Conservation (phyloP, 1,140 invertebrate species). For the Tetramorium simillimum region DNA sequence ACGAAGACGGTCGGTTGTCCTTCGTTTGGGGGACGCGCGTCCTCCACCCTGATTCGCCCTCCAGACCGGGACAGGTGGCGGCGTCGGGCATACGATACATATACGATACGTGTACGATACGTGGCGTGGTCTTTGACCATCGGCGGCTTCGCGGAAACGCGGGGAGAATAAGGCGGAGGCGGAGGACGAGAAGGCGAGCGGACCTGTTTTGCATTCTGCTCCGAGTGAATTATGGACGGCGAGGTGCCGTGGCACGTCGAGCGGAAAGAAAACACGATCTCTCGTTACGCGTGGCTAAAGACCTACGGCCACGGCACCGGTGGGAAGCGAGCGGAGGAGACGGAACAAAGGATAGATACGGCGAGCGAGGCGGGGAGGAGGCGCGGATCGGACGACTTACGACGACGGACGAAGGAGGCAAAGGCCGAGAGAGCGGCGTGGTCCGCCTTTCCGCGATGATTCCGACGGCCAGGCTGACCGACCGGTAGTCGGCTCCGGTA, state of each 20-base stretch:
- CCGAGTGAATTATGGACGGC: constrained; percentile 64
- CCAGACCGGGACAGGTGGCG: neutral
- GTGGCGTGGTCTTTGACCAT: constrained; percentile 37
- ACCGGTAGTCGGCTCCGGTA: constrained; percentile 63
- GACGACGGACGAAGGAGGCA: neutral
- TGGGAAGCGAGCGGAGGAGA: neutral
- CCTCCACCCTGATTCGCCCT: neutral
- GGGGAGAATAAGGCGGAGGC: neutral
- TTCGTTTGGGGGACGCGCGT: constrained; percentile 25
- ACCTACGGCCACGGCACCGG: neutral
- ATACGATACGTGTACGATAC: no score
- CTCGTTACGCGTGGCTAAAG: constrained; percentile 75
- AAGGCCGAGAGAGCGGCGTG: constrained; percentile 9
- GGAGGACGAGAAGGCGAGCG: neutral
- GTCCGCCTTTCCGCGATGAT: constrained; percentile 8
- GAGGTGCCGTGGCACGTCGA: constrained; percentile 55
- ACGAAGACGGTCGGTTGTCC: constrained; percentile 22
- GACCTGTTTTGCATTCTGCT: constrained; percentile 65
- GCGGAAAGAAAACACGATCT: constrained; percentile 74
- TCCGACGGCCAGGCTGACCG: neutral
- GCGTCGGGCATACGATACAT: no score
- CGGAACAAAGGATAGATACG: constrained; percentile 54
- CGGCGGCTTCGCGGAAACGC: constrained; percentile 23
- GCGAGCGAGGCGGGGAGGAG: neutral
- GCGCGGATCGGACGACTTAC: constrained; percentile 43